These are phyloP conservation scores for Hyperoplus lanceolatus DNA, from an alignment of 2,797 vertebrate genomes.

Conservation along the genomic window DNA sequence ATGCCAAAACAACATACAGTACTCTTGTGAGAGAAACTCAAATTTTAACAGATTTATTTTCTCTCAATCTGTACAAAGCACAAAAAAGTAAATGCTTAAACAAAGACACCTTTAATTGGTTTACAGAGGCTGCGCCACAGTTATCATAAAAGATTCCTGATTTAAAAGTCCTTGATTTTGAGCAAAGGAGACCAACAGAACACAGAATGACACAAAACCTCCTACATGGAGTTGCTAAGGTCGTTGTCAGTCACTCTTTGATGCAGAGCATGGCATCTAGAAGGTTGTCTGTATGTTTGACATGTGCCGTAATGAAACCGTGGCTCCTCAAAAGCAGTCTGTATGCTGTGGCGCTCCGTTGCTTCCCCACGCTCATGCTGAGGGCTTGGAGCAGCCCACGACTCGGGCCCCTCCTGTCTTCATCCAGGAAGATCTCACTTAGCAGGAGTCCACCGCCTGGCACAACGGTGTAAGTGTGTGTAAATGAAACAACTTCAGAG, in stretches of 20 bases:
- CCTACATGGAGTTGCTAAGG: neutral
- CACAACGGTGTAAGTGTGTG: conserved; percentile 33
- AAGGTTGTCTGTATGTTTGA: conserved; percentile 82
- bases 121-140: neutral
- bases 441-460: conserved; percentile 88
- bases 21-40: neutral
- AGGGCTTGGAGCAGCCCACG: conserved; percentile 87
- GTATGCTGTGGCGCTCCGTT: conserved; percentile 86
- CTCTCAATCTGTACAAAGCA: neutral
- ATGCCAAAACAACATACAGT: neutral
- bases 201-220: neutral
- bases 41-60: neutral
- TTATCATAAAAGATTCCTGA: neutral
- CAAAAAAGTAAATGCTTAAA: neutral
- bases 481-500: conserved; percentile 25
- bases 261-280: conserved; percentile 87
- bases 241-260: conserved; percentile 74
- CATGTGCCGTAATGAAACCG: conserved; percentile 80
- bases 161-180: neutral
- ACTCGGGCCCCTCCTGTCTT: conserved; percentile 79
- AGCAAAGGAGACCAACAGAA: neutral
- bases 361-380: conserved; percentile 86
- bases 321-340: conserved; percentile 82
- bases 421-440: conserved; percentile 87
- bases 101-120: neutral